Percentiles rank a stretch among this genome's conserved stretches.
These are phyloP conservation scores for Drosophila neotestacea DNA, from an alignment of 2,888 invertebrate genomes.

Conservation along the genomic window DNA sequence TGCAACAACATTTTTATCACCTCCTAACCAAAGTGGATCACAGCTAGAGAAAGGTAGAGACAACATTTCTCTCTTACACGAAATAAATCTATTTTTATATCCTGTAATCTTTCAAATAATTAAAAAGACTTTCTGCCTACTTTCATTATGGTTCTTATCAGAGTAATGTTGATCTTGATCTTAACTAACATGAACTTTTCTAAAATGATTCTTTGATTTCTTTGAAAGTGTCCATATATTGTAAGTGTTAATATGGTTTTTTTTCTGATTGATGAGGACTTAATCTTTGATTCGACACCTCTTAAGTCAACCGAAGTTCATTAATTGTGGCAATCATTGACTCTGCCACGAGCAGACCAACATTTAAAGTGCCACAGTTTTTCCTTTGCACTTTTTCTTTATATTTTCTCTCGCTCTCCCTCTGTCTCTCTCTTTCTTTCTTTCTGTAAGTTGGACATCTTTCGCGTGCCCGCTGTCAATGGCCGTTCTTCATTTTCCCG, in stretches of 20 bases:
- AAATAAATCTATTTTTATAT: constrained; percentile 2
- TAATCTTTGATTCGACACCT: constrained; percentile 5
- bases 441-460: constrained; percentile 14
- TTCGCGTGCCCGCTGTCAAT: constrained; percentile 24
- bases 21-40: constrained; percentile 30
- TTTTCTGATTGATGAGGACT: constrained; percentile 9
- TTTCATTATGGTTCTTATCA: background rate
- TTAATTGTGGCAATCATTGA: constrained; percentile 46
- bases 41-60: constrained; percentile 1
- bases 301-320: constrained; percentile 21
- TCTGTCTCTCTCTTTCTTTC: background rate
- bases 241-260: background rate
- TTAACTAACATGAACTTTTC: background rate
- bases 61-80: background rate
- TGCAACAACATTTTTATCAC: constrained; percentile 37
- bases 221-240: background rate
- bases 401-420: constrained; percentile 4
- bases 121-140: background rate
- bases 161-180: background rate
- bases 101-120: background rate
- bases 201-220: background rate
- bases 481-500: constrained; percentile 12
- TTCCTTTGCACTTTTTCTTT: constrained; percentile 34
- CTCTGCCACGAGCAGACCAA: constrained; percentile 30
- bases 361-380: constrained; percentile 37